Base-by-base conservation (phyloP, 2,113 vertebrate genomes). In the Monopterus albus region DNA sequence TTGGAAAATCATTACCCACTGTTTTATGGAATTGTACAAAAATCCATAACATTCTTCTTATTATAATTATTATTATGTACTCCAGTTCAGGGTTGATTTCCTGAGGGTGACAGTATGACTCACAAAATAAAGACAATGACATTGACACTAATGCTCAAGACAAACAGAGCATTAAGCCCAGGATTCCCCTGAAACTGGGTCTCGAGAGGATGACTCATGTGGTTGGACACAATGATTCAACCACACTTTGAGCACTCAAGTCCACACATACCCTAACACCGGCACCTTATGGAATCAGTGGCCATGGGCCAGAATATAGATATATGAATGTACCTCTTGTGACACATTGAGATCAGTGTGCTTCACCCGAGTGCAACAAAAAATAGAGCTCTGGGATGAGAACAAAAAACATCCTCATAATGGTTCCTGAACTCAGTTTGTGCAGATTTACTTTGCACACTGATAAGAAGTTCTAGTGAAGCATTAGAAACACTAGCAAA, bases 301-400 rank as follows among this genome's bases (percentile, higher is more conserved):
- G 60, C 38, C 17, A 9, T 2, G 12, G 28, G 35, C 20, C 50
- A 20, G 45, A 14, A 51, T 43, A 21, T 6, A 35, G 33, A 9
- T 6, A 9, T 6, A 6, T 23, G 68, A 43, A 40, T 3, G 62
- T 46, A 76, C 36, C 52, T 35, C 62, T 18, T 58, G 52, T 85
- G 83, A 83, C 83, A 82, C 75, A 85, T 79, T 79, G 68, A 71
- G 81, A 85, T 65, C 67, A 61, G 59, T 21, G 35, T 38, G 70
- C 10, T 57, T 46, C 20, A 12, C 31, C 0, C 9, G 7, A 0
- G 47, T 26, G 20, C 26, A 33, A 10, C 21, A 39, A 33, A 59
- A 21, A 46, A 9, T 4, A 33, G 2, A 52, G 49, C 63, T 43
- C 38, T 28, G 33, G 49, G 73, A 68, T 33, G 26, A 33, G 14